Evolutionary conservation across 2,888 invertebrate species (phyloP), one percentile per base, ranked within the genome.

Genomic region (Coleophora deauratella): DNA sequence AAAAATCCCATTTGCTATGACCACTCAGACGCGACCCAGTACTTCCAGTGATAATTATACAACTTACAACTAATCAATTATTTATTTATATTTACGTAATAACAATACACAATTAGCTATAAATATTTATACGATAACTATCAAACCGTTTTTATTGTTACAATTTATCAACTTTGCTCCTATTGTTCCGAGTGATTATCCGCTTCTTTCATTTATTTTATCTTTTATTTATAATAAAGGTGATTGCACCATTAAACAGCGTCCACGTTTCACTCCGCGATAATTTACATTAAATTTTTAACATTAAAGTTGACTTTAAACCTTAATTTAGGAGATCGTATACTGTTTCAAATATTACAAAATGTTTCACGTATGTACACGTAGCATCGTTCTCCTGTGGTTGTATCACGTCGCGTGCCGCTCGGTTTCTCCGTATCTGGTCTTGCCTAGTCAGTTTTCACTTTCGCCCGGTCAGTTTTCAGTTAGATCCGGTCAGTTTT

Each of bases 101-200:
- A 85, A 85, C 85, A 85, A 84, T 85, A 85, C 84, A 85, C 85
- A 84, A 81, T 85, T 85, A 84, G 84, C 85, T 85, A 85, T 85
- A 85, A 85, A 85, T 85, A 85, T 84, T 79, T 84, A 84, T 85
- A 85, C 66, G 82, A 78, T 81, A 80, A 81, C 82, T 82, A 82
- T 84, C 72, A 81, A 85, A 82, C 80, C 72, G 64, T 73, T 41
- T 55, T 80, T 78, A 77, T 81, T 78, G 79, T 80, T 79, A 76
- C 72, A 72, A 9, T 67, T 72, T 68, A 66, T 74, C 73, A 58
- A 65, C 63, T 68, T 67, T 70, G 64, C 72, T 72, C 71, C 70
- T 72, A 72, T 69, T 68, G 68, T 71, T 71, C 66, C 67, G 69
- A 64, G 62, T 72, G 72, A 71, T 76, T 66, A 69, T 65, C 71